Evolutionary conservation across 2,113 vertebrate species (phyloP), one percentile per base, ranked within the genome.

Genomic region (Pelusios castaneus): DNA sequence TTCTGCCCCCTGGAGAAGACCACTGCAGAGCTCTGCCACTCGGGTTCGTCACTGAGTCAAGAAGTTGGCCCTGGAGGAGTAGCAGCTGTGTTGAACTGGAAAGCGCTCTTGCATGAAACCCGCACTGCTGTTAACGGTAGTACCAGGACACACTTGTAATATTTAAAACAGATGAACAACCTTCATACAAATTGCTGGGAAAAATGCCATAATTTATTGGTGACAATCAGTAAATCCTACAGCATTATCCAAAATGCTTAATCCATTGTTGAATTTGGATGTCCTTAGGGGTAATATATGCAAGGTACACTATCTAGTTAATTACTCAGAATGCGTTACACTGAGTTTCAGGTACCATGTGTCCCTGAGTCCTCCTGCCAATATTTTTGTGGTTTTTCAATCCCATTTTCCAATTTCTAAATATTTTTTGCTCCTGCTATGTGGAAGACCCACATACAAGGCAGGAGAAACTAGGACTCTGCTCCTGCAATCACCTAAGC

Each of bases 401-500:
- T 79, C 93, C 93, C 31, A 56, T 89, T 93, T 92, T 54, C 78
- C 87, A 84, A 80, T 82, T 92, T 67, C 90, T 95, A 84, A 9
- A 56, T 95, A 55, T 95, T 91, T 73, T 82, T 82, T 87, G 94
- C 54, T 49, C 93, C n/a, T 87, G 51, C 82, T 80, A 78, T 34
- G 49, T 89, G 7, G 45, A 94, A 96, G 91, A 84, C 89, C 90
- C 84, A 93, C 90, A 73, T 87, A 78, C 94, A 80, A 82, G 0
- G 0, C 41, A 82, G 80, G 88, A 78, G 80, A 88, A 82, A 75
- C 63, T 82, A 90, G 91, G 92, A 90, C 63, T 90, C 87, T 70
- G 63, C 87, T 92, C 94, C 89, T 90, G 80, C 87, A 93, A 87
- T 94, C 94, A 91, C 88, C 90, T 89, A 94, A 92, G 94, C 89